A percentile compares a stretch with the other conserved stretches of the same genome.
Conservation (phyloP, 2,797 vertebrate species). For the Vipera ursinii region DNA sequence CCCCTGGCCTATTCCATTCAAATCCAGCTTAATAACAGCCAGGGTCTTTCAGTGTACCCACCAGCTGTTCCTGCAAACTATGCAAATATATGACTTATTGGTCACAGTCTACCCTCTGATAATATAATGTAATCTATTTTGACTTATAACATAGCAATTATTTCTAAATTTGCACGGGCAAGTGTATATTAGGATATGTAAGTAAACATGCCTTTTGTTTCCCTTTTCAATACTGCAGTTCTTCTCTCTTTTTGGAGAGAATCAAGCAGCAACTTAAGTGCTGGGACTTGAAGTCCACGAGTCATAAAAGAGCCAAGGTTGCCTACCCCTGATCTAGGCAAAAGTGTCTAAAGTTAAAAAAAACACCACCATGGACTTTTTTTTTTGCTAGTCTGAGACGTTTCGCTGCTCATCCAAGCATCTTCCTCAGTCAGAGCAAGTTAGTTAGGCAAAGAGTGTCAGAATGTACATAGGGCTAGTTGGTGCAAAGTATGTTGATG, state of each 20-base stretch:
- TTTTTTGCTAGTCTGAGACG: too few species aligned
- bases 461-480: neutral
- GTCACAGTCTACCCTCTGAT: neutral
- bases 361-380: too few species aligned
- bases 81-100: neutral
- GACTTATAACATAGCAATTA: neutral
- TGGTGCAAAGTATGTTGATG: neutral
- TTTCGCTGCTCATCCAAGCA: too few species aligned
- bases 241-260: neutral
- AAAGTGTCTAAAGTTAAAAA: too few species aligned
- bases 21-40: neutral
- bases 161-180: neutral
- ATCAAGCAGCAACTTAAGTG: neutral
- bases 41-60: neutral
- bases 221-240: neutral
- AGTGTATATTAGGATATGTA: neutral
- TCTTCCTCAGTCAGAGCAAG: too few species aligned
- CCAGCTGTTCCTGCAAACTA: neutral
- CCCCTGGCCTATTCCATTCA: neutral
- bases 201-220: too few species aligned
- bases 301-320: too few species aligned
- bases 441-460: too few species aligned
- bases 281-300: too few species aligned
- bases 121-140: neutral
- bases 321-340: too few species aligned